Evolutionary conservation across 30 jellyfish, hydroid and myxozoan genomes (phyloP), one percentile per base, ranked within the genome.

Genomic region (Rhopilema esculentum): DNA sequence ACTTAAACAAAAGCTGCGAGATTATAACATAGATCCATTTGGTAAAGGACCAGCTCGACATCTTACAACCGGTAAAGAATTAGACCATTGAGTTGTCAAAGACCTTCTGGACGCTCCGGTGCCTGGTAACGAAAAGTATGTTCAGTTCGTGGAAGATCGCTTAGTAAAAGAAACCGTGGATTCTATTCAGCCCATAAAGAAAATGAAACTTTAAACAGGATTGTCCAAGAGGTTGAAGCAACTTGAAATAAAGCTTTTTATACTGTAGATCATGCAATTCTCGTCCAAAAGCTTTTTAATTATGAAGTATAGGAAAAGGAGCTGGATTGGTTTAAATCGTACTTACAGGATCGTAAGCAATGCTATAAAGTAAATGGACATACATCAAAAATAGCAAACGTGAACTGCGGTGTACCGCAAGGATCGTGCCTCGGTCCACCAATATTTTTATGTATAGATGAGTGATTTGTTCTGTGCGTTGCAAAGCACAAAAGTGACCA

Each of bases 261-360:
- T 48, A 75, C 85, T 75, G 72, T 75, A 53, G 51, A 76, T 76
- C 73, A 76, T 52, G 76, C 49, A 24, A 50, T 76, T 76, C 75
- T 76, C 87, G 52, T 76, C 25, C 87, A 52, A 52, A 76, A 0
- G 87, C 87, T 76, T 76, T 33, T 33, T 76, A 73, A 76, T 62
- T 76, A 76, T 49, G 87, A 51, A 76, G 50, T 76, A 75, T 50
- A 57, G 87, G 75, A 75, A 16, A 76, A 25, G 75, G 87, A 76
- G 87, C 87, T 76, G 0, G 87, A 33, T 52, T 76, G 75, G 87
- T 76, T 76, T 76, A 33, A 48, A 52, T 76, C 87, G 31, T 76
- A 76, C 75, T 49, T 76, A 32, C 87, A 76, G 87, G 75, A 76
- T 20, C 84, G 68, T 73, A n/a, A 73, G 84, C 84, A 73, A 73